Evolutionary conservation across 1,140 invertebrate genomes (phyloP), one percentile per base, ranked within the genome.

Genomic region (Drosophila setifemur): DNA sequence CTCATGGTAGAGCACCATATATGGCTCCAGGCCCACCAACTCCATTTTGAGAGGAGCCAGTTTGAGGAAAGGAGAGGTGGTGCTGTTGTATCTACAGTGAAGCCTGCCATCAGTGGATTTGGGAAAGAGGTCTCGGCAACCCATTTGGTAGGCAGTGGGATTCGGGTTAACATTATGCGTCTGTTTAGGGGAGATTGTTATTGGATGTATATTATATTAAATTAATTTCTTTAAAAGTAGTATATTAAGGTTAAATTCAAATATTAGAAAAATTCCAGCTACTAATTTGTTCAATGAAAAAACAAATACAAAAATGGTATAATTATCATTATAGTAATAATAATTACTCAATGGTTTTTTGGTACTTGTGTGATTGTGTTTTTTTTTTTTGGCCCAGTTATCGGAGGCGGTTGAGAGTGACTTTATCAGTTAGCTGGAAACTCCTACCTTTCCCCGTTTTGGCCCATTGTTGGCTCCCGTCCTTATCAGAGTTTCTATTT

Each of bases 41-140:
- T 99, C 98, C 89, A 97, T 94, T 91, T 99, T 99, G 29, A 98
- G 93, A 0, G 97, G 97, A 0, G 95, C 95, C 12, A 99, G 91
- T 44, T 93, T 93, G 2, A 98, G 91, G 79, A 95, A 97, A 0
- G 97, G 95, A 43, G 94, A 93, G 11, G 92, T 93, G 50, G 94
- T 93, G 45, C 92, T 92, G 21, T 94, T 91, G 89, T 98, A 99
- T 28, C 94, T 92, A 91, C 98, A 99, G 73, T 93, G 93, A 3
- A 98, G 91, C 45, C 91, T 44, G 9, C 18, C 25, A 23, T 49
- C 19, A 2, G 78, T 19, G 91, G 89, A 6, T 2, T 14, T 8
- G 2, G 89, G 61, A 43, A 95, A 92, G 90, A 98, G 97, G 16
- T 96, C 96, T 12, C 98, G 93, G 89, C 98, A 99, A 2, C 99